Evolutionary conservation across 2,113 vertebrate genomes (phyloP).

Genomic region (Poecile atricapillus): DNA sequence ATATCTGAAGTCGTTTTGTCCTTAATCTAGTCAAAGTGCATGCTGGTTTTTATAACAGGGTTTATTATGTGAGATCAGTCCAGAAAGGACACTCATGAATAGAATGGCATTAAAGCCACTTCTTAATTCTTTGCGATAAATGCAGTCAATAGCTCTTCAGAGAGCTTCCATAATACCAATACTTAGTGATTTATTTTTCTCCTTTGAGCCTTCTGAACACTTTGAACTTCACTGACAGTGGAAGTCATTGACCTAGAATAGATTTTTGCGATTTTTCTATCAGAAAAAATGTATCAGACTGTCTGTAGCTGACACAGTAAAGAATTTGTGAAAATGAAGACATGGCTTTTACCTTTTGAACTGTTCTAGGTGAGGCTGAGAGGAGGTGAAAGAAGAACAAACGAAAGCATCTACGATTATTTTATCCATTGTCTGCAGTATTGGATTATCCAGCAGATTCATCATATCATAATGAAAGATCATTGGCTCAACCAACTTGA

Average conservation of each 20-base stretch:
- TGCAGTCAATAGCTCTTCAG: not conserved
- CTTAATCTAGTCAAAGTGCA: not conserved
- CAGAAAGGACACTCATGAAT: not conserved
- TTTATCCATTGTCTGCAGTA: not conserved
- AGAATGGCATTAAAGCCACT: not conserved
- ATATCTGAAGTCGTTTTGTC: fast-evolving
- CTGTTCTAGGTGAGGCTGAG: not conserved
- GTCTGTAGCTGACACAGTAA: slow-evolving; percentile 23
- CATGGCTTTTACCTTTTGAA: slow-evolving; percentile 28
- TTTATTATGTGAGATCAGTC: not conserved
- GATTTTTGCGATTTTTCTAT: slow-evolving; percentile 22
- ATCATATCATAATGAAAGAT: not conserved
- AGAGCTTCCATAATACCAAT: not conserved
- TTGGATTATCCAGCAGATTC: not conserved
- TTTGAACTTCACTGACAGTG: slow-evolving; percentile 37
- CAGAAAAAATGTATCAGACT: slow-evolving; percentile 6
- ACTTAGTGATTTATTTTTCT: slow-evolving; percentile 6
- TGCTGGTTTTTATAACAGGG: not conserved
- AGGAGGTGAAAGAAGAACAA: not conserved
- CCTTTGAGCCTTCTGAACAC: not conserved
- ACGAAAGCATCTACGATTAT: not conserved
- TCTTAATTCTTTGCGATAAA: not conserved
- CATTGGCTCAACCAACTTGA: not conserved
- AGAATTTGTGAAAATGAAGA: not conserved
- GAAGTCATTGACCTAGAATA: slow-evolving; percentile 59